Conservation (phyloP, 35 echinoderm and acorn worm species). For the Eucidaris tribuloides region DNA sequence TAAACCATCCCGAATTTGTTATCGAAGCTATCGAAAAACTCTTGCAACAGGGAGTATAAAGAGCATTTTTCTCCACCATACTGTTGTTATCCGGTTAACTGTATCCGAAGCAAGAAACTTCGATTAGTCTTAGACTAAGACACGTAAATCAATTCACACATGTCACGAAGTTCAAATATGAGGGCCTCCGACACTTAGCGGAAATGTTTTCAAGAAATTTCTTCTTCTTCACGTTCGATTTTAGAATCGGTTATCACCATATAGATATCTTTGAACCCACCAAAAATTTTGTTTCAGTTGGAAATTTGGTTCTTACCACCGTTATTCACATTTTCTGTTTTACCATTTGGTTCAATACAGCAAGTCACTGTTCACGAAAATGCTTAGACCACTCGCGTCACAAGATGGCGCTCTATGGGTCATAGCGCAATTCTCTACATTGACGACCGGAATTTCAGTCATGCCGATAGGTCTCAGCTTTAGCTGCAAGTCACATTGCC, state of each 20-base stretch:
- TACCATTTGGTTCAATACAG: constrained; percentile 33
- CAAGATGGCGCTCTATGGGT: constrained; percentile 21
- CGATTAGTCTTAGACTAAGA: constrained; percentile 14
- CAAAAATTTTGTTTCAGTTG: constrained; percentile 16
- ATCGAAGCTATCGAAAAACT: too few relatives aligned
- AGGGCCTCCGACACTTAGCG: too few relatives aligned
- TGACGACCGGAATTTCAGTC: too few relatives aligned
- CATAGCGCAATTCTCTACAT: too few relatives aligned
- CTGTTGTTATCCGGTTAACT: neutral
- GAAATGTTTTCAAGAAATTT: neutral
- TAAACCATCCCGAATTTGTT: too few relatives aligned
- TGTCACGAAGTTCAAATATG: too few relatives aligned
- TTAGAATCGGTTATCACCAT: too few relatives aligned
- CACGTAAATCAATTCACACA: too few relatives aligned
- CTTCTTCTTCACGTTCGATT: neutral
- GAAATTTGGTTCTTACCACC: constrained; percentile 1
- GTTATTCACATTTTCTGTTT: constrained; percentile 32
- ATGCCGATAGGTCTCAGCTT: too few relatives aligned
- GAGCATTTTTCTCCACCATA: constrained; percentile 10
- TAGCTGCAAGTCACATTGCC: too few relatives aligned
- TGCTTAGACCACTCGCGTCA: constrained; percentile 31
- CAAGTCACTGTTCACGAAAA: constrained; percentile 44
- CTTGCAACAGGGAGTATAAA: neutral
- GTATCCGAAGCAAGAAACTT: constrained; percentile 15
- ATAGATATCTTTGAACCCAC: too few relatives aligned